Evolutionary conservation across 2,113 vertebrate genomes (phyloP), one percentile per base, ranked within the genome.

Genomic region (Tachysurus vachellii): DNA sequence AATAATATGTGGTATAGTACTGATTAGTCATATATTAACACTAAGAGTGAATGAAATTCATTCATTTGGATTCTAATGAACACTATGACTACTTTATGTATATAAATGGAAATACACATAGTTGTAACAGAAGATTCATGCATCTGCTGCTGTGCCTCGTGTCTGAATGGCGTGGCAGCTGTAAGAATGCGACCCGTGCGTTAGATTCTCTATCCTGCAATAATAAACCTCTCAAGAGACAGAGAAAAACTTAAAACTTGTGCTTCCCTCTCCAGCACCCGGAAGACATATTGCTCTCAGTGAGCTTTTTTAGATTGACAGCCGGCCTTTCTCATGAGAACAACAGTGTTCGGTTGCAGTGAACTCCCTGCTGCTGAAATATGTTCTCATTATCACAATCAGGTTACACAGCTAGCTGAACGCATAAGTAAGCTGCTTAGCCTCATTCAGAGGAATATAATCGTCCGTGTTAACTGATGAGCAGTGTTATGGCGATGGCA

Each of bases 321-420:
- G 86, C 80, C 79, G 50, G 61, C 64, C 82, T 84, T 83, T 47
- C 86, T 83, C 71, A 61, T 26, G 53, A 87, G 66, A 31, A 73
- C 64, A 85, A 79, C 44, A 44, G 44, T 61, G 80, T 73, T 85
- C 19, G 61, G 76, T 83, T 84, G 57, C 53, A 44, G 17, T 62
- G 80, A 54, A 83, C 83, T 80, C 66, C 64, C 75, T 57, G 70
- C 66, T 66, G 79, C 21, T 80, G 71, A 85, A 83, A 88, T 80
- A 76, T 90, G 79, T 86, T 86, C 85, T 84, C 81, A 86, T 82
- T 77, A 88, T 83, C 59, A 68, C 86, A 89, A 87, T 88, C 86
- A 85, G 86, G 80, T 77, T 85, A 86, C 87, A 79, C 76, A 77
- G 82, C 76, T 79, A 88, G 81, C 86, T 80, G 84, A 87, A 80